Evolutionary conservation across 2,113 vertebrate genomes (phyloP).

Genomic region (Protobothrops mucrosquamatus): DNA sequence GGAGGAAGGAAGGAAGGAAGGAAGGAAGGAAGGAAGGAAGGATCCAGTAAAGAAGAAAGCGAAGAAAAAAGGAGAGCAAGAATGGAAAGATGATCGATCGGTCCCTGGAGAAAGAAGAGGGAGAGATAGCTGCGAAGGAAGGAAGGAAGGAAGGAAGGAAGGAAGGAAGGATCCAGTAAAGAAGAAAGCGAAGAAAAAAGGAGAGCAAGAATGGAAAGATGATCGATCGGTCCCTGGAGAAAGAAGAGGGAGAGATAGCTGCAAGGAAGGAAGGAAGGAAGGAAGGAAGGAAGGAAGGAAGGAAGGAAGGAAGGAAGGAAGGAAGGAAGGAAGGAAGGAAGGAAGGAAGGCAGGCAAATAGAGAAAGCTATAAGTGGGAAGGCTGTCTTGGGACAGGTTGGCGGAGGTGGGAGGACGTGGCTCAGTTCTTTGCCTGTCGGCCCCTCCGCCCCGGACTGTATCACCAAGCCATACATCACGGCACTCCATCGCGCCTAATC

Average conservation of each 20-base stretch:
- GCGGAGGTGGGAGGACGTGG: background rate
- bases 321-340: too few relatives aligned
- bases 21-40: too few relatives aligned
- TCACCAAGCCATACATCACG: background rate
- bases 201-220: too few relatives aligned
- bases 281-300: too few relatives aligned
- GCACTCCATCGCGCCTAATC: constrained; percentile 5
- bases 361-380: background rate
- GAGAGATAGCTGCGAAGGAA: too few relatives aligned
- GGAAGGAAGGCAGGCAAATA: fast-evolving
- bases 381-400: background rate
- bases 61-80: background rate
- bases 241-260: too few relatives aligned
- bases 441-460: background rate
- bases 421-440: fast-evolving
- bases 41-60: too few relatives aligned
- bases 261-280: too few relatives aligned
- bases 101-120: background rate
- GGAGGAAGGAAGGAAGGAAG: background rate
- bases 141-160: background rate
- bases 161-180: fast-evolving
- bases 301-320: too few relatives aligned
- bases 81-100: background rate
- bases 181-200: too few relatives aligned
- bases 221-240: too few relatives aligned